Evolutionary conservation across 2,797 vertebrate species (phyloP).

Genomic region (Muraenolepis orangiensis): DNA sequence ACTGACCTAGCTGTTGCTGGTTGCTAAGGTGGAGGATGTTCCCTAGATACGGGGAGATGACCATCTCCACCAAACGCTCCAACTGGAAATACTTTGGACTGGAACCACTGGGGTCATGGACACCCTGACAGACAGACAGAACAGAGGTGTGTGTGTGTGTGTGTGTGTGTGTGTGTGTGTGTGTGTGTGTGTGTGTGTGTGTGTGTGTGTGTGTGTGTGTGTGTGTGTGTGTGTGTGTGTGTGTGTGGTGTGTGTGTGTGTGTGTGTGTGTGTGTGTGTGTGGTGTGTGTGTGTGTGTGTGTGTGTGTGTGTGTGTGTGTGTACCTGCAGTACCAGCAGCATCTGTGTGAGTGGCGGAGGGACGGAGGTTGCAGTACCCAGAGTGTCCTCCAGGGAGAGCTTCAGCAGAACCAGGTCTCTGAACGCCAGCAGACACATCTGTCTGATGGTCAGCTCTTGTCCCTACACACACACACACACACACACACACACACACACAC

Average conservation of each 20-base stretch:
- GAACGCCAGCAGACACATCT: constrained; percentile 92
- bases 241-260: constrained; percentile 11
- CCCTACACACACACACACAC: constrained; percentile 71
- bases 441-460: constrained; percentile 90
- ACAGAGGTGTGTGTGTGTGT: constrained; percentile 10
- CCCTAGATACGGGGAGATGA: constrained; percentile 86
- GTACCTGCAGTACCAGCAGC: constrained; percentile 91
- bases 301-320: constrained; percentile 17
- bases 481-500: constrained; percentile 20
- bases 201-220: constrained; percentile 22
- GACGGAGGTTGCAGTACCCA: constrained; percentile 63
- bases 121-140: constrained; percentile 72
- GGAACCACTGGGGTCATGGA: constrained; percentile 84
- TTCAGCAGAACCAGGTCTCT: constrained; percentile 88
- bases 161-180: constrained; percentile 20
- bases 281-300: constrained; percentile 9
- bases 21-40: constrained; percentile 73
- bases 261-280: constrained; percentile 20
- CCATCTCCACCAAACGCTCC: constrained; percentile 85
- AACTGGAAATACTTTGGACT: constrained; percentile 80
- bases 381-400: constrained; percentile 79
- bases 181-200: constrained; percentile 5
- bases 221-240: constrained; percentile 17
- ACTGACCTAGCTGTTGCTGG: constrained; percentile 69
- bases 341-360: constrained; percentile 88